Evolutionary conservation across 92 coral and sea anemone species (phyloP).

Genomic region (Paragorgia papillata): DNA sequence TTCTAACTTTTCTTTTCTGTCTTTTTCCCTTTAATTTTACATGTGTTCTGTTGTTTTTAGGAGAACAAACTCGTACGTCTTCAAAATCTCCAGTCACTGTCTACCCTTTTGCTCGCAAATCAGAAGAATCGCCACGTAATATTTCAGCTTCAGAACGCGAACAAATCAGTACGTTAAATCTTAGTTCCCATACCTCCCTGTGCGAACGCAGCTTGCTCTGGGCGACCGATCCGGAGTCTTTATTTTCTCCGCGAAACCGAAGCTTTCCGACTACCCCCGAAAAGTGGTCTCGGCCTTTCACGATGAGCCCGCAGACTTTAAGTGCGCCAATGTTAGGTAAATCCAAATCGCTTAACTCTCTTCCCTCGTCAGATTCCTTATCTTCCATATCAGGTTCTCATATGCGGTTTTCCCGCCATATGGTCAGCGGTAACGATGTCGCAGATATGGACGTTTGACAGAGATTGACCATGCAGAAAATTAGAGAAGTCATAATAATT

Average conservation of each 20-base stretch:
- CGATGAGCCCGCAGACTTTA: conserved; percentile 4
- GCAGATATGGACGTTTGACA: conserved; percentile 8
- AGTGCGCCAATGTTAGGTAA: neutral
- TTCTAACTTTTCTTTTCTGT: too few species aligned
- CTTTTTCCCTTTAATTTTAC: neutral
- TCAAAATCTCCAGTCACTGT: neutral
- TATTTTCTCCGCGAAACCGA: conserved; percentile 21
- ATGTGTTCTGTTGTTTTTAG: neutral
- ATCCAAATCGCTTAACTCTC: neutral
- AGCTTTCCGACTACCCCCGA: conserved; percentile 34
- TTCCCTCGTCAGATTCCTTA: conserved; percentile 2
- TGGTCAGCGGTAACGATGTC: conserved; percentile 31
- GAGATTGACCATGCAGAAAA: too few species aligned
- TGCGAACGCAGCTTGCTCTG: neutral
- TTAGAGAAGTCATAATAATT: too few species aligned
- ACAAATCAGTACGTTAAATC: conserved; percentile 1
- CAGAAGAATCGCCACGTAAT: neutral
- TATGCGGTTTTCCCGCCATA: conserved; percentile 37
- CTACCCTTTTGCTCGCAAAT: conserved; percentile 1
- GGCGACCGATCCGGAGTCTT: neutral
- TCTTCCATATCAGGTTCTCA: neutral
- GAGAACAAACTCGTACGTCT: neutral
- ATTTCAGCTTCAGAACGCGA: conserved; percentile 7
- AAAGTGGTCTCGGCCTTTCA: neutral
- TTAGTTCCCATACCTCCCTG: neutral